Percentiles rank a stretch among this genome's conserved stretches.
Conservation (phyloP, 2,113 vertebrate species). For the Smithornis capensis region DNA sequence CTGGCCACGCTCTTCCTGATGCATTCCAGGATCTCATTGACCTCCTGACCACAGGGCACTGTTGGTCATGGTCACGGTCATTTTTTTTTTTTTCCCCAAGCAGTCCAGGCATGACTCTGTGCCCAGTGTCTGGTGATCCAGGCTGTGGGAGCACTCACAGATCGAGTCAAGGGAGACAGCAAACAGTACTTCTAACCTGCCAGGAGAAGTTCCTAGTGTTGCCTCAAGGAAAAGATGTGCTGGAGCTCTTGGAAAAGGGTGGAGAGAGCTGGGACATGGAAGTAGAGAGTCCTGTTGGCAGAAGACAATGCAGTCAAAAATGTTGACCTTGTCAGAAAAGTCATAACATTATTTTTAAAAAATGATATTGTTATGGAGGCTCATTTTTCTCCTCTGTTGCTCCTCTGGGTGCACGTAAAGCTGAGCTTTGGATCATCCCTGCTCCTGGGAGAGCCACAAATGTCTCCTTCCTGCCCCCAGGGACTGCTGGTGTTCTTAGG, state of each 20-base stretch:
- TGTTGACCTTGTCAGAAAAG: not conserved
- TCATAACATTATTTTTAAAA: not conserved
- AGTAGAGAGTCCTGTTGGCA: not conserved
- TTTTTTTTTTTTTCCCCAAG: too few species aligned
- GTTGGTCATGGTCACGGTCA: too few species aligned
- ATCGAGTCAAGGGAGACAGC: not conserved
- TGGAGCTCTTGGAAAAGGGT: not conserved
- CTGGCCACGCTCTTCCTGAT: not conserved
- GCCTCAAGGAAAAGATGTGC: not conserved
- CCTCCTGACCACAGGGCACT: too few species aligned
- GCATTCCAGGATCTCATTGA: too few species aligned
- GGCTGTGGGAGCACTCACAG: not conserved
- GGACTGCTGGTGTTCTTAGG: not conserved
- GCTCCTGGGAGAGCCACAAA: not conserved
- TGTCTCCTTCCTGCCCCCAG: accelerated
- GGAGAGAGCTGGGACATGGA: not conserved
- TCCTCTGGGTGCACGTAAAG: not conserved
- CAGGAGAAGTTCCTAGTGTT: not conserved
- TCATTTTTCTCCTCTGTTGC: not conserved
- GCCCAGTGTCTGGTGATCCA: not conserved
- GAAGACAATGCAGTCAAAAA: not conserved
- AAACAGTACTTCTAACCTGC: not conserved
- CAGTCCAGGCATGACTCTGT: not conserved
- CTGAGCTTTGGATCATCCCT: not conserved
- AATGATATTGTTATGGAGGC: accelerated